phyloP scores from a whole-genome alignment of 2,888 invertebrate species.

The Hydroisotoma schaefferi region DNA sequence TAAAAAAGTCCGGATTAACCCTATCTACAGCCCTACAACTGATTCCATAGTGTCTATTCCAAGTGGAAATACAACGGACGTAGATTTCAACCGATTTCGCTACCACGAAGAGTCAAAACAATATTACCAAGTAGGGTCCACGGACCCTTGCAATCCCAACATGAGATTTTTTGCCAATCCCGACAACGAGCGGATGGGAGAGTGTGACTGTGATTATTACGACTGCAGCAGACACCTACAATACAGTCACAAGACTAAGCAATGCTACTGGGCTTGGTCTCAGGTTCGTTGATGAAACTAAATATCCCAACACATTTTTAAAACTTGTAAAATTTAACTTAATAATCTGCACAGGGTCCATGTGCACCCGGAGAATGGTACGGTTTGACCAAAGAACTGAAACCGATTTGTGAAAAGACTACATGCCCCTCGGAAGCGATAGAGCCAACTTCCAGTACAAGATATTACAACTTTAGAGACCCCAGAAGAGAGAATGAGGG shows the following conservation, averaged over 20 bases:
- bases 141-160: slow-evolving; percentile 34
- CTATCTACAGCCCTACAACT: too few species aligned
- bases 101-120: slow-evolving; percentile 31
- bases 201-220: slow-evolving; percentile 47
- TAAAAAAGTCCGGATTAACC: too few species aligned
- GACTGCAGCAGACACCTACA: slow-evolving; percentile 41
- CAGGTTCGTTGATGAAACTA: slow-evolving; percentile 23
- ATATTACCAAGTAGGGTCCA: slow-evolving; percentile 28
- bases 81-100: slow-evolving; percentile 28
- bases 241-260: slow-evolving; percentile 32
- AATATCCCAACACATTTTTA: background rate
- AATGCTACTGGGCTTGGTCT: slow-evolving; percentile 46
- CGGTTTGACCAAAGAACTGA: slow-evolving; percentile 32
- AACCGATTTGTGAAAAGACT: slow-evolving; percentile 30
- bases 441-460: too few species aligned
- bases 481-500: slow-evolving; percentile 22
- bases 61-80: background rate
- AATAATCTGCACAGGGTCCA: slow-evolving; percentile 42
- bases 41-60: too few species aligned
- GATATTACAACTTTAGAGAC: too few species aligned
- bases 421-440: slow-evolving; percentile 19
- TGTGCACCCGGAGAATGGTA: slow-evolving; percentile 42
- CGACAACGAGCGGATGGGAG: slow-evolving; percentile 37
- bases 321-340: background rate
- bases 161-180: slow-evolving; percentile 48